phyloP scores from a whole-genome alignment of 2,888 invertebrate species.

The Sphaerophoria rueppellii region DNA sequence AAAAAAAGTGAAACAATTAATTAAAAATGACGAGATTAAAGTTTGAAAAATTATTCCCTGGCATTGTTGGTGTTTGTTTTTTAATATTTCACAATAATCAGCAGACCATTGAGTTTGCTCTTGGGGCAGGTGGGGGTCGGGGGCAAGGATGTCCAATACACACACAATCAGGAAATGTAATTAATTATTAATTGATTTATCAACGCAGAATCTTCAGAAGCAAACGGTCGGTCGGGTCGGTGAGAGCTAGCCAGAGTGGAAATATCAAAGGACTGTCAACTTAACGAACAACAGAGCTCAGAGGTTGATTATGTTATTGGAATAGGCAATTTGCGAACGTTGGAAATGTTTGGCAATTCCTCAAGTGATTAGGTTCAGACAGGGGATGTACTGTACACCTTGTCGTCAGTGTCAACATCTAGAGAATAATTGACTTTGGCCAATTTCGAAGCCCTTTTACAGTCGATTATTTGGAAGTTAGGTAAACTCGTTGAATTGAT shows the following conservation, averaged over 20 bases:
- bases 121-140: no score
- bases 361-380: slow-evolving; percentile 4
- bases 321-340: background rate
- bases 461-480: slow-evolving; percentile 18
- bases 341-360: slow-evolving; percentile 1
- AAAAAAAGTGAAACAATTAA: slow-evolving; percentile 14
- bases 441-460: slow-evolving; percentile 25
- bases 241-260: background rate
- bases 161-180: slow-evolving; percentile 25
- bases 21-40: slow-evolving; percentile 20
- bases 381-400: background rate
- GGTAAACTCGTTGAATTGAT: slow-evolving; percentile 14
- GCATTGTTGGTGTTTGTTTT: slow-evolving; percentile 5
- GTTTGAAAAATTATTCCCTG: slow-evolving; percentile 1
- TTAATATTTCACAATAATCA: slow-evolving; percentile 18
- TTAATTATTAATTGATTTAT: slow-evolving; percentile 28
- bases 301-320: slow-evolving; percentile 1
- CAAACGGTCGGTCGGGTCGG: background rate
- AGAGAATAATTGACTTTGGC: slow-evolving; percentile 18
- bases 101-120: background rate
- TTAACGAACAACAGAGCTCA: no score
- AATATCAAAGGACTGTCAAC: no score
- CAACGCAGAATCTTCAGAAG: background rate
- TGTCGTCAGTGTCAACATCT: slow-evolving; percentile 11
- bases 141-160: background rate